phyloP scores from a whole-genome alignment of 2,797 vertebrate genomes.

The Balearica regulorum region DNA sequence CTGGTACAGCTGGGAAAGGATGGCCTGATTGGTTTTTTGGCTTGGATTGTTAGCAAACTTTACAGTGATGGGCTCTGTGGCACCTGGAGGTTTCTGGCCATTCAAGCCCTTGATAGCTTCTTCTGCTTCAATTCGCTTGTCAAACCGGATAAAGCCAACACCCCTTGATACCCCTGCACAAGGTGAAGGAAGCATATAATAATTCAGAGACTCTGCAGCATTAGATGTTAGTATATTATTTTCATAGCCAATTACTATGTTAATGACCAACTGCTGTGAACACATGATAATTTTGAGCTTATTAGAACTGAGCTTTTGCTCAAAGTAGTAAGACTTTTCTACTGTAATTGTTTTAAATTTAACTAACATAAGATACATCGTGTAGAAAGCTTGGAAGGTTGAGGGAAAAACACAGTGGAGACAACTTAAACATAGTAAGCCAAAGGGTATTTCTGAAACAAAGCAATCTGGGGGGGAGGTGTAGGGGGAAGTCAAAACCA shows the following conservation, averaged over 20 bases:
- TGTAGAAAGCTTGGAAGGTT: not conserved
- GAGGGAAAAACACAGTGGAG: not conserved
- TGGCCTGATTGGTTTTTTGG: constrained; percentile 97
- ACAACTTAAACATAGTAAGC: not conserved
- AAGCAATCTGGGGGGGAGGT: not conserved
- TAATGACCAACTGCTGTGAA: not conserved
- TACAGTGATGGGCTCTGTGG: constrained; percentile 95
- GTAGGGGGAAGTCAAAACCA: not conserved
- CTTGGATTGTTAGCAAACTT: constrained; percentile 99
- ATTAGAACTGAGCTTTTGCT: not conserved
- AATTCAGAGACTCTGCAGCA: not conserved
- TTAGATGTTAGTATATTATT: not conserved
- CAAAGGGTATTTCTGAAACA: not conserved
- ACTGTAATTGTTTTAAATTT: not conserved
- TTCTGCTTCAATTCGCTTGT: constrained; percentile 95
- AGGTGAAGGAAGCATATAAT: not conserved
- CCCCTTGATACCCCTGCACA: constrained; percentile 90
- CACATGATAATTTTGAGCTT: not conserved
- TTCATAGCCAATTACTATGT: not conserved
- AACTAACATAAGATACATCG: not conserved
- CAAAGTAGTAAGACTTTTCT: not conserved
- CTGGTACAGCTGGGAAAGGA: constrained; percentile 97
- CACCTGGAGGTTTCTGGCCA: constrained; percentile 94
- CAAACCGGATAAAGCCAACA: constrained; percentile 97
- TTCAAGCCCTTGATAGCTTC: constrained; percentile 98